phyloP scores from a whole-genome alignment of 1,140 invertebrate genomes.

The Asbolus verrucosus region DNA sequence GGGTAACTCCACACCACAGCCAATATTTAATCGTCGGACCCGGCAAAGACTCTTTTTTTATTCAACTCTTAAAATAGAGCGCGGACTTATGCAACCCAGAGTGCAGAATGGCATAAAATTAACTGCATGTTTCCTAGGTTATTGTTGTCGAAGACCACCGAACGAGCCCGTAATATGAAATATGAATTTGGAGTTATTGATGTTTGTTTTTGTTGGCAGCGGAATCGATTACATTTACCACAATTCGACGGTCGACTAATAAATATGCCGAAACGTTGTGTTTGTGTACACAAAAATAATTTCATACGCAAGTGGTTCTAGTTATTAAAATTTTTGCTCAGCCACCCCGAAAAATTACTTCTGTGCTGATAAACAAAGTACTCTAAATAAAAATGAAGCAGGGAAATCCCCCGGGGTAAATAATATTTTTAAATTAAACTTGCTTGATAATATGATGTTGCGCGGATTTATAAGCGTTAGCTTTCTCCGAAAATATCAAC shows the following conservation, averaged over 20 bases:
- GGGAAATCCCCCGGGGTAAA: conserved; percentile 43
- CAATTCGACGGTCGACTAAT: conserved; percentile 18
- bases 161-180: neutral
- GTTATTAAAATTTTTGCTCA: conserved; percentile 53
- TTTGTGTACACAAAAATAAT: conserved; percentile 50
- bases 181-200: conserved; percentile 20
- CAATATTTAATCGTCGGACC: no score
- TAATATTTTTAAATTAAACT: conserved; percentile 51
- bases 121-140: no score
- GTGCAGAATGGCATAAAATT: no score
- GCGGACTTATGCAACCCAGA: no score
- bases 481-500: conserved; percentile 18
- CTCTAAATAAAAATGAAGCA: conserved; percentile 46
- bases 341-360: conserved; percentile 52
- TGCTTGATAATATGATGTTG: conserved; percentile 37
- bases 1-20: neutral
- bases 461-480: conserved; percentile 24
- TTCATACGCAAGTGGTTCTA: conserved; percentile 51
- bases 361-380: conserved; percentile 52
- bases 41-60: no score
- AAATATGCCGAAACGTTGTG: conserved; percentile 17
- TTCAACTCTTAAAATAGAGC: no score
- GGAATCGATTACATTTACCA: conserved; percentile 15
- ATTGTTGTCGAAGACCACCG: no score
- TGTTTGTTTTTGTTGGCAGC: conserved; percentile 10